Evolutionary conservation across 2,113 vertebrate genomes (phyloP), one percentile per base, ranked within the genome.

Genomic region (Pica pica): DNA sequence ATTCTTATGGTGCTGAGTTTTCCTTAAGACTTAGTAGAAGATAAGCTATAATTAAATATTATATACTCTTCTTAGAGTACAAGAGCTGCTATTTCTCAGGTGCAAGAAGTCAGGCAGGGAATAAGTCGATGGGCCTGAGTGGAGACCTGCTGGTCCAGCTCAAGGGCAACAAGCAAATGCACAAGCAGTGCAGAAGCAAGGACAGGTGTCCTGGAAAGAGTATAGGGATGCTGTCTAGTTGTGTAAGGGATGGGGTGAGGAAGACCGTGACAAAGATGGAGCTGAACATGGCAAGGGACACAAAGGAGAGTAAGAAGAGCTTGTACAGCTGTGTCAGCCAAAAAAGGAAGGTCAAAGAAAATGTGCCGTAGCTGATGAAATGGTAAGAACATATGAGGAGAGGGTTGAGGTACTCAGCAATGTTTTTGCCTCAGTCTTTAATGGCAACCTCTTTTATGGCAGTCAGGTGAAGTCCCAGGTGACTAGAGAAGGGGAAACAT

Each of bases 71-170:
- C 33, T 17, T 50, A 27, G 27, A 69, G 18, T 39, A 15, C 46
- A 19, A 77, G 63, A 69, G 7, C 14, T 52, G 37, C 27, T 17
- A 8, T 23, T 60, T 68, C 39, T 60, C 22, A 20, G 28, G 16
- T 35, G 30, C 12, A 27, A 24, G 39, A 28, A 37, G 23, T 53
- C 4, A 10, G 15, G 8, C 39, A 53, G 49, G 39, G 47, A 39
- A n/a, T 33, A n/a, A 47, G 0, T n/a, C 2, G 1, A 5, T 69
- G 33, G 23, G 12, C 22, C 8, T n/a, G n/a, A 53, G 24, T 39
- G 3, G 15, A 60, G 46, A 69, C 18, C 46, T 60, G 15, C 37
- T 78, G 64, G 16, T 46, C 56, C 24, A 33, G 3, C 28, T 46
- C 16, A 37, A 78, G 23, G n/a, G 23, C 23, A 61, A 4, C 49